A percentile compares a stretch with the other conserved stretches of the same genome.
Conservation (phyloP, 2,113 vertebrate species). For the Gobius niger region DNA sequence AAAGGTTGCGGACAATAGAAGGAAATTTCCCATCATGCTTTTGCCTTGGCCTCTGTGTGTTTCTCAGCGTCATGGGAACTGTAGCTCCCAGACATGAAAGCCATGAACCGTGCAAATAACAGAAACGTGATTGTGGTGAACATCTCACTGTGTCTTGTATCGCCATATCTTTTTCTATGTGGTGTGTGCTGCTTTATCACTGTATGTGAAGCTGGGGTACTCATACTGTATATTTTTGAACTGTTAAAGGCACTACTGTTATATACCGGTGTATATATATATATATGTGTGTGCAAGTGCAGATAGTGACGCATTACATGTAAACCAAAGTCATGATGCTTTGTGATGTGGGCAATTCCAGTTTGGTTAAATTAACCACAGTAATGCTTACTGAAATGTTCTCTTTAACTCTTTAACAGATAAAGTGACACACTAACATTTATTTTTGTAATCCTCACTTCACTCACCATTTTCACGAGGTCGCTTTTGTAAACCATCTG, state of each 20-base stretch:
- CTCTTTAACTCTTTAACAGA: neutral
- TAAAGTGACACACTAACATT: neutral
- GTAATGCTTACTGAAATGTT: constrained; percentile 9
- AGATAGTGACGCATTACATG: constrained; percentile 5
- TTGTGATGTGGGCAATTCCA: constrained; percentile 6
- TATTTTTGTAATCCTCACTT: neutral
- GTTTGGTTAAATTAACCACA: constrained; percentile 23
- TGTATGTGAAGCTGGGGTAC: constrained; percentile 19
- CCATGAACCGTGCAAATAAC: constrained; percentile 16
- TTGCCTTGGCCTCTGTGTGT: constrained; percentile 17
- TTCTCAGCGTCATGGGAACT: constrained; percentile 15
- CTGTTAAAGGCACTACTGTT: constrained; percentile 25
- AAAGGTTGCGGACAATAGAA: constrained; percentile 6
- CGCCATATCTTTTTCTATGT: constrained; percentile 26
- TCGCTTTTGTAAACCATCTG: neutral
- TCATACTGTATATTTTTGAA: constrained; percentile 38
- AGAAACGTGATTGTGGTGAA: neutral
- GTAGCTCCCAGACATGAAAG: constrained; percentile 15
- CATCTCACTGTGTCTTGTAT: constrained; percentile 21
- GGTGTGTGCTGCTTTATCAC: constrained; percentile 28
- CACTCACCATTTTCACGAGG: neutral
- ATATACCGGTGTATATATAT: neutral
- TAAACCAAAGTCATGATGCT: constrained; percentile 24
- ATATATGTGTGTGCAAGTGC: constrained; percentile 6
- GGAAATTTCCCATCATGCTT: constrained; percentile 18